A percentile compares a stretch with the other conserved stretches of the same genome.
Evolutionary conservation across 2,113 vertebrate genomes (phyloP).

Genomic region (Microtus montanus): DNA sequence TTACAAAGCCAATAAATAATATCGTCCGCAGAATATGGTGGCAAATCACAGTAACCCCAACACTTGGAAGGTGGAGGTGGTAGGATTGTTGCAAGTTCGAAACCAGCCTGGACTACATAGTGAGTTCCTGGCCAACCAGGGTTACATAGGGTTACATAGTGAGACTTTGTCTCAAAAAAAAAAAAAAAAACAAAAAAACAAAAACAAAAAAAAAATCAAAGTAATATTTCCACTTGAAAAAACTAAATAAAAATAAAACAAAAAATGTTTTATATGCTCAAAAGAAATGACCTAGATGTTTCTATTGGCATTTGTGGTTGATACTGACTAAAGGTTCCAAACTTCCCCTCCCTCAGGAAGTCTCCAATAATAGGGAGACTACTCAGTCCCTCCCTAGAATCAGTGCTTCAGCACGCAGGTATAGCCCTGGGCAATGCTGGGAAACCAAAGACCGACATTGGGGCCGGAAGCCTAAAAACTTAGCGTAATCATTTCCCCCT

Average conservation of each 20-base stretch:
- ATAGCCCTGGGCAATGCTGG: neutral
- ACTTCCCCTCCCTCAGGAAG: neutral
- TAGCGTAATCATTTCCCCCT: too few relatives aligned
- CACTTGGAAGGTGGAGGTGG: too few relatives aligned
- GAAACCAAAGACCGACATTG: neutral
- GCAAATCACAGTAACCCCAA: neutral
- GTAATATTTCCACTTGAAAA: neutral
- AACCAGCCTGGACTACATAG: neutral
- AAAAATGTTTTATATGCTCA: neutral
- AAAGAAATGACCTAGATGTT: neutral
- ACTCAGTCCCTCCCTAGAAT: too few relatives aligned
- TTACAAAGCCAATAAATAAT: neutral
- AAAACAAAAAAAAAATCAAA: neutral
- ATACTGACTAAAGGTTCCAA: too few relatives aligned
- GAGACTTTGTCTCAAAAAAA: neutral
- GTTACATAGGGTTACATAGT: neutral
- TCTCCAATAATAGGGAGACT: neutral
- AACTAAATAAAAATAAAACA: constrained; percentile 28
- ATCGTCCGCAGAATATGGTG: neutral
- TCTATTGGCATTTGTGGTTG: neutral
- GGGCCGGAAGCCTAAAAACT: neutral
- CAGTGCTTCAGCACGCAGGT: neutral
- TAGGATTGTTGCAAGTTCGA: neutral
- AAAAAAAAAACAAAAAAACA: neutral
- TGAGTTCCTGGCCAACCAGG: neutral